Conservation (phyloP, 1,140 invertebrate species). For the Marisa cornuarietis region DNA sequence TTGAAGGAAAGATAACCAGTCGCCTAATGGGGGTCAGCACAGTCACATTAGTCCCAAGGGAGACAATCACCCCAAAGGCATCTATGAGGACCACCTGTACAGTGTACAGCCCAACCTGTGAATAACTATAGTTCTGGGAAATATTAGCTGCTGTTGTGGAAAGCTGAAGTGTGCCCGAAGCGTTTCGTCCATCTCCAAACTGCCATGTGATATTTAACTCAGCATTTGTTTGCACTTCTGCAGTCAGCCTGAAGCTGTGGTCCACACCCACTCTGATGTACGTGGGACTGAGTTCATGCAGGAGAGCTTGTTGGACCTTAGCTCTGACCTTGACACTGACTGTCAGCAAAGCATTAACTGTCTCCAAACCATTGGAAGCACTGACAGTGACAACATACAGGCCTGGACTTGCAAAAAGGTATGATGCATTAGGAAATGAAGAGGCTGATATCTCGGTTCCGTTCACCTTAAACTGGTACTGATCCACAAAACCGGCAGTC, state of each 20-base stretch:
- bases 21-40: constrained; percentile 13
- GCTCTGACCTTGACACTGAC: constrained; percentile 21
- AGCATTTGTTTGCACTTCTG: constrained; percentile 4
- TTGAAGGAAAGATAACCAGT: neutral
- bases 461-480: constrained; percentile 7
- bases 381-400: constrained; percentile 8
- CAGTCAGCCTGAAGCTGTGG: neutral
- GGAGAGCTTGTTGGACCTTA: neutral
- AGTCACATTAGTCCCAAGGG: neutral
- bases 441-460: neutral
- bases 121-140: constrained; percentile 18
- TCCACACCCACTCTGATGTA: neutral
- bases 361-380: constrained; percentile 18
- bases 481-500: neutral
- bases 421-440: neutral
- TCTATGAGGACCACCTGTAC: constrained; percentile 14
- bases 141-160: neutral
- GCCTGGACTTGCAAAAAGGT: neutral
- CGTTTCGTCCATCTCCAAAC: constrained; percentile 22
- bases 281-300: neutral
- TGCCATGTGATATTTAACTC: constrained; percentile 31
- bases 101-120: constrained; percentile 24
- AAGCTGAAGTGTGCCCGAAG: neutral
- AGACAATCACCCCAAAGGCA: constrained; percentile 21
- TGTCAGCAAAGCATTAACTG: constrained; percentile 6